These are phyloP conservation scores for Porites cylindrica DNA, from an alignment of 92 coral and sea anemone species.

Conservation along the genomic window DNA sequence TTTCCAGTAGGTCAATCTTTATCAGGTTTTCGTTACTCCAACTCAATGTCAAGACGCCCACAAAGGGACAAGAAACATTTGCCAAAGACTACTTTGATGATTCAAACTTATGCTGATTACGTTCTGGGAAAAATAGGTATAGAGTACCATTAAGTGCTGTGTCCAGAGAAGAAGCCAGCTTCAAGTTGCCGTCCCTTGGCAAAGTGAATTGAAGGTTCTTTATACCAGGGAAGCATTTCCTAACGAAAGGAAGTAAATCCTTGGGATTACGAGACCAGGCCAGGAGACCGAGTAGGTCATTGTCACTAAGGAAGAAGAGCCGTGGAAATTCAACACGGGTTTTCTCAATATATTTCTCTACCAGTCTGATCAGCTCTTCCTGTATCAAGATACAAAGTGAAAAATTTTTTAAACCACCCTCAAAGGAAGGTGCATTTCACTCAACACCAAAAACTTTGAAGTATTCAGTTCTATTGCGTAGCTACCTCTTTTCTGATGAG, in stretches of 20 bases:
- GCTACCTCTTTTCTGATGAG: slow-evolving; percentile 82
- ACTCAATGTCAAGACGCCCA: background rate
- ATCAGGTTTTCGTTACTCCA: no score
- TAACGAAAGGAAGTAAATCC: slow-evolving; percentile 87
- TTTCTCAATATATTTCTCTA: slow-evolving; percentile 74
- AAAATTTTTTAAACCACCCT: background rate
- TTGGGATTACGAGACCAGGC: slow-evolving; percentile 97
- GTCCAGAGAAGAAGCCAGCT: slow-evolving; percentile 81
- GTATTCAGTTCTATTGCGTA: background rate
- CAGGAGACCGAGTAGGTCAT: slow-evolving; percentile 82
- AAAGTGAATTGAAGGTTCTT: slow-evolving; percentile 82
- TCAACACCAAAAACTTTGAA: background rate
- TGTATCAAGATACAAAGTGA: slow-evolving; percentile 18
- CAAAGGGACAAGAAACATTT: background rate
- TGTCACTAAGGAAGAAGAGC: slow-evolving; percentile 88
- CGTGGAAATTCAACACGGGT: slow-evolving; percentile 87
- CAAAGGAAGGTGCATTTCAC: background rate
- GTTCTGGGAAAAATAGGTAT: no score
- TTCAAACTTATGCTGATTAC: background rate
- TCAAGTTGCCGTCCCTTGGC: slow-evolving; percentile 79
- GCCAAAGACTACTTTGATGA: background rate
- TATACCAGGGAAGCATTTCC: slow-evolving; percentile 95
- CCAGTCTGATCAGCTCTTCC: slow-evolving; percentile 89
- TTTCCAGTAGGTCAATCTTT: no score
- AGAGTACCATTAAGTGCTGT: slow-evolving; percentile 90